Base-by-base conservation (phyloP, 1,140 invertebrate species). In the Drosophila bocki region DNA sequence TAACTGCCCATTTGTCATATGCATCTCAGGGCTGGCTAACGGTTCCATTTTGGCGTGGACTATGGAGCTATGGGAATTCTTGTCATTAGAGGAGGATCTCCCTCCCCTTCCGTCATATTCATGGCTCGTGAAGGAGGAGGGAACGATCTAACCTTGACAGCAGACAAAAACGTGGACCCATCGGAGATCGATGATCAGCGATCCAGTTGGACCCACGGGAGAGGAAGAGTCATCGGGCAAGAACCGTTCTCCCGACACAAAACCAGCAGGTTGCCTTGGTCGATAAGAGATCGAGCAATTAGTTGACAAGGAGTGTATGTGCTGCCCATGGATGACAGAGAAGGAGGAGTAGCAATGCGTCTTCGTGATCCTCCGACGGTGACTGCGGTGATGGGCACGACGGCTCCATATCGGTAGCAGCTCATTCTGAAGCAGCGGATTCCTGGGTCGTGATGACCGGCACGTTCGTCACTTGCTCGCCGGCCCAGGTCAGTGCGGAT, bases 391-490 rank as follows among this genome's bases (percentile, higher is more conserved):
- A 85, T 63, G 68, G 50, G 75, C 82, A 85, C 82, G 82, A 85
- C 65, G 82, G 75, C 65, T 72, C 75, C 78, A 75, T 85, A 85
- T 85, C 65, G 58, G 82, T 75, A 62, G 32, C 19, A 58, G 19
- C 39, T n/a, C 15, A 33, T 33, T n/a, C 37, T 48, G 32, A n/a
- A 19, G 15, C 19, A 71, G 57, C 26, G 42, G 26, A 75, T 65
- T 78, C 75, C 51, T 50, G n/a, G 65, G 74, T 75, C 82, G 82
- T 85, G 82, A 85, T 78, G 82, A 81, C 75, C 59, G 64, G 71
- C 75, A 71, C 64, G 74, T 48, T 85, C 60, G 50, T 72, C 77
- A 80, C 59, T 77, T 72, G 59, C 54, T 74, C 22, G 17, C 67
- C 58, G 26, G 33, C 61, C 58, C 33, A 22, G 59, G 19, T 71